A percentile compares a stretch with the other conserved stretches of the same genome.
These are phyloP conservation scores for Sebastes hopkinsi DNA, from an alignment of 2,797 vertebrate genomes.

Conservation along the genomic window DNA sequence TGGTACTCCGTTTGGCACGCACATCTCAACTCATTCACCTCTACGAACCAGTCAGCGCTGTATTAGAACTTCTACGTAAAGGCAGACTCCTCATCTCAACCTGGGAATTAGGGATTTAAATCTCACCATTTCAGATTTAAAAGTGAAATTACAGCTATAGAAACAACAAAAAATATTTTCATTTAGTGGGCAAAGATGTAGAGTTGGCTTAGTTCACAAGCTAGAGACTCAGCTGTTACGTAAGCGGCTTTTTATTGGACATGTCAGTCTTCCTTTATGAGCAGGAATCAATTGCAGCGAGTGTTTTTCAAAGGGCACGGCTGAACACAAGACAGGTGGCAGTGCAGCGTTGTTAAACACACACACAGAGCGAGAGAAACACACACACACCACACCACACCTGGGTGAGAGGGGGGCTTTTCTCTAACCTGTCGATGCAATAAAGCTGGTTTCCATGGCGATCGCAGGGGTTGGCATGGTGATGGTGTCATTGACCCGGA, in stretches of 20 bases:
- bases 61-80: neutral
- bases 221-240: neutral
- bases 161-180: neutral
- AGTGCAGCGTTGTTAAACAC: constrained; percentile 40
- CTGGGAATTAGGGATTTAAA: neutral
- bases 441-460: constrained; percentile 75
- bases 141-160: neutral
- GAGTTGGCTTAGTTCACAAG: neutral
- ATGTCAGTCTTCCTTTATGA: constrained; percentile 29
- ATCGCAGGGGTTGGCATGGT: constrained; percentile 76
- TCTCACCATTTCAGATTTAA: neutral
- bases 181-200: neutral
- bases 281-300: constrained; percentile 19
- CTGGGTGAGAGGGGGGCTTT: constrained; percentile 51
- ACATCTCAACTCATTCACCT: constrained; percentile 7
- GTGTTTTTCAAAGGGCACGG: constrained; percentile 38
- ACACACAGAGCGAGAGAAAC: neutral
- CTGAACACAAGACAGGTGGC: constrained; percentile 56
- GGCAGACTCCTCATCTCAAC: neutral
- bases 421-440: constrained; percentile 65
- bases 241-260: constrained; percentile 26
- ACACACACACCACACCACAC: constrained; percentile 34
- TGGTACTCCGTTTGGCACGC: neutral
- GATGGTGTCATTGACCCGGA: constrained; percentile 78
- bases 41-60: neutral